Evolutionary conservation across 2,888 invertebrate genomes (phyloP).

Genomic region (Lithophane ornitopus): DNA sequence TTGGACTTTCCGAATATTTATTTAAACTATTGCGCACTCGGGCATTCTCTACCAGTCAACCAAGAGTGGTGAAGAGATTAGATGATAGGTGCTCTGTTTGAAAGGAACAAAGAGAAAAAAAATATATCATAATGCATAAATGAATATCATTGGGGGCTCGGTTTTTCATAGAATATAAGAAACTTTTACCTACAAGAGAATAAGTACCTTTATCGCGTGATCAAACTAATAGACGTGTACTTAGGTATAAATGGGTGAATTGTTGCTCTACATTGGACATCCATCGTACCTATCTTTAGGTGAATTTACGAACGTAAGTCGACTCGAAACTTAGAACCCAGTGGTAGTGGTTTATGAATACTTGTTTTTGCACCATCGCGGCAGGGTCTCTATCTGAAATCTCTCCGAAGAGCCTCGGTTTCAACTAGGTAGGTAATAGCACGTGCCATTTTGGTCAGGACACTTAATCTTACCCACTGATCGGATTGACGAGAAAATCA

Average conservation of each 20-base stretch:
- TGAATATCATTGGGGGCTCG: not conserved
- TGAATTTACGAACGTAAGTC: not conserved
- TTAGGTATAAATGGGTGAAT: not conserved
- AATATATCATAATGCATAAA: too few relatives aligned
- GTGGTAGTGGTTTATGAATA: conserved; percentile 27
- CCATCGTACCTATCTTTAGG: not conserved
- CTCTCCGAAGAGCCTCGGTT: conserved; percentile 46
- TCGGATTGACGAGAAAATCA: conserved; percentile 72
- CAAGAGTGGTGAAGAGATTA: too few relatives aligned
- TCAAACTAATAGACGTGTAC: not conserved
- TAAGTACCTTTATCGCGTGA: too few relatives aligned
- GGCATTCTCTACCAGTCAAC: too few relatives aligned
- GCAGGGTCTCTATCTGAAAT: conserved; percentile 59
- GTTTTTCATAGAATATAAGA: not conserved
- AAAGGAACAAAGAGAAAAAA: too few relatives aligned
- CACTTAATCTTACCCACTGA: conserved; percentile 67
- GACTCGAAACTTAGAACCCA: not conserved
- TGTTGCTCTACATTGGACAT: not conserved
- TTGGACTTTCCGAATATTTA: too few relatives aligned
- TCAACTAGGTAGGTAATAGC: conserved; percentile 60
- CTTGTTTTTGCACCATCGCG: conserved; percentile 46
- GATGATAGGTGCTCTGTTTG: too few relatives aligned
- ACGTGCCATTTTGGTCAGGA: conserved; percentile 71
- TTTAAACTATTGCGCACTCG: too few relatives aligned
- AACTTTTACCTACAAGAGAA: not conserved